phyloP scores from a whole-genome alignment of 2,113 vertebrate genomes.

The Sylvietta virens region DNA sequence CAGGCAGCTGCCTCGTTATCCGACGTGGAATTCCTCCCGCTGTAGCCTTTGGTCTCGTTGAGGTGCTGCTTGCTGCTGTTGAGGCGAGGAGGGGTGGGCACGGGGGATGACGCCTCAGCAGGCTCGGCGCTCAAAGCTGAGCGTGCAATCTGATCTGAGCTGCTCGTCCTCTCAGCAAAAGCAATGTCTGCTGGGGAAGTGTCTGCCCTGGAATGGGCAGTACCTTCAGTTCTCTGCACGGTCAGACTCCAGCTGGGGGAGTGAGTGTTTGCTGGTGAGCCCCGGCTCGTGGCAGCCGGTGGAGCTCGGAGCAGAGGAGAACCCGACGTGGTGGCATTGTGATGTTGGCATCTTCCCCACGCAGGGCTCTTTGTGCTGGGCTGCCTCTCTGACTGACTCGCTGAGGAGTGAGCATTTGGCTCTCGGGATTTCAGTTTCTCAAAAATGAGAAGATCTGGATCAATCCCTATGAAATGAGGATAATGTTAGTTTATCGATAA shows the following conservation, averaged over 20 bases:
- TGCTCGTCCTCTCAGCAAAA: neutral
- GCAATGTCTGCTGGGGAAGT: neutral
- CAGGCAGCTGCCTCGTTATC: constrained; percentile 31
- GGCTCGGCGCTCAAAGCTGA: neutral
- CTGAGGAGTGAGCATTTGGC: constrained; percentile 68
- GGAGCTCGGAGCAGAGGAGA: constrained; percentile 24
- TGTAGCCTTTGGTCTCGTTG: constrained; percentile 80
- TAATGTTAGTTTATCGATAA: neutral
- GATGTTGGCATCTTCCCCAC: constrained; percentile 73
- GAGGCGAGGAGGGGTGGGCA: constrained; percentile 12
- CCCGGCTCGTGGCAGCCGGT: neutral
- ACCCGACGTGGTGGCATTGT: neutral
- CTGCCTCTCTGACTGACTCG: constrained; percentile 58
- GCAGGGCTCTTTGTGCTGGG: constrained; percentile 69
- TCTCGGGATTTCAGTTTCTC: constrained; percentile 73
- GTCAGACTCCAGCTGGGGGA: neutral
- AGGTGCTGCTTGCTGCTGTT: constrained; percentile 74
- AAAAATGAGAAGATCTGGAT: constrained; percentile 93
- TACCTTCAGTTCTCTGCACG: neutral
- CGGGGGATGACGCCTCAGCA: neutral
- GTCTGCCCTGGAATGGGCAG: neutral
- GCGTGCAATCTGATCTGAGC: neutral
- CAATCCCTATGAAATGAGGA: constrained; percentile 75
- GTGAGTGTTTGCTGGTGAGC: neutral
- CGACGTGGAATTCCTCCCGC: constrained; percentile 71